These are phyloP conservation scores for Bombus superbus DNA, from an alignment of 1,140 invertebrate genomes.

Conservation along the genomic window DNA sequence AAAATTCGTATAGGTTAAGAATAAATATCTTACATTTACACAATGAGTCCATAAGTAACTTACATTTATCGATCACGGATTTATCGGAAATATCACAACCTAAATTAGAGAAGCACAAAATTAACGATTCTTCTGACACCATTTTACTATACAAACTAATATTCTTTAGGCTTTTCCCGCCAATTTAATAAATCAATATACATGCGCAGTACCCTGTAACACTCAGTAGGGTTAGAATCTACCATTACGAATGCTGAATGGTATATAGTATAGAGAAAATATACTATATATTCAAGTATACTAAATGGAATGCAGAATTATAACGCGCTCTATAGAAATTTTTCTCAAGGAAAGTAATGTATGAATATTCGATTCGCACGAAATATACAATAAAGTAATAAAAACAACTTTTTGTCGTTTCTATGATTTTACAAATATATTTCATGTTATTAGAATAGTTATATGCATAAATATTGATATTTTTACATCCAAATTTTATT, in stretches of 20 bases:
- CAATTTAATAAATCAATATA: slow-evolving; percentile 54
- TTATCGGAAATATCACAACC: slow-evolving; percentile 66
- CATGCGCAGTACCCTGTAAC: background rate
- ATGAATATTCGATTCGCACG: background rate
- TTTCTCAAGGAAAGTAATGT: background rate
- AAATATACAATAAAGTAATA: background rate
- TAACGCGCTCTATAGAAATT: background rate
- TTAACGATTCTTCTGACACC: slow-evolving; percentile 68
- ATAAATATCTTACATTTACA: background rate
- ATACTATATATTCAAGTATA: background rate
- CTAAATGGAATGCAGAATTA: background rate
- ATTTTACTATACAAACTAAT: slow-evolving; percentile 61
- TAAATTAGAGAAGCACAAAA: slow-evolving; percentile 68
- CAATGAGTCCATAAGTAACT: slow-evolving; percentile 55
- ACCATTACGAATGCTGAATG: background rate
- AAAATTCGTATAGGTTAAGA: background rate
- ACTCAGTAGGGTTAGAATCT: background rate
- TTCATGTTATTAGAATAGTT: background rate
- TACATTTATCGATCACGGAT: slow-evolving; percentile 74
- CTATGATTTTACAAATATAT: slow-evolving; percentile 6
- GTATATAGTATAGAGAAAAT: background rate
- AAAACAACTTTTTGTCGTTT: background rate
- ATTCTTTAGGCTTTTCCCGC: slow-evolving; percentile 62
- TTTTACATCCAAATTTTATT: slow-evolving; percentile 15
- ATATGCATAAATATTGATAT: background rate